Conservation (phyloP, 2,113 vertebrate species). For the Blennius ocellaris region DNA sequence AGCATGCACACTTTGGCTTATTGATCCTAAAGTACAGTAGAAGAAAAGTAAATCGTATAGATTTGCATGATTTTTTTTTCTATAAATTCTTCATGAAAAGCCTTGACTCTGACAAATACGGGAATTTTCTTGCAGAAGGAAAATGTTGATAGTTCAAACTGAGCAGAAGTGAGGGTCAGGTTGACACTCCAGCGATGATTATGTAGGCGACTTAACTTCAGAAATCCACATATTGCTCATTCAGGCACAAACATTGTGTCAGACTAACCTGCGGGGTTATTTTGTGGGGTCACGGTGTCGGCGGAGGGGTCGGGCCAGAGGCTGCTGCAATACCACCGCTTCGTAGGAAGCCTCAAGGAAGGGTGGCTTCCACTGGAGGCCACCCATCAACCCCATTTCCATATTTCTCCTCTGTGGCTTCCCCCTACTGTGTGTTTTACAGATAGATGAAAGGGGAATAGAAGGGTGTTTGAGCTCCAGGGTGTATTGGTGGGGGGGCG, state of each 20-base stretch:
- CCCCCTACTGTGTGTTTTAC: conserved; percentile 42
- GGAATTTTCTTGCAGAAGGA: too few relatives aligned
- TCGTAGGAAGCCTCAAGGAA: background rate
- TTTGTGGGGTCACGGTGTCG: background rate
- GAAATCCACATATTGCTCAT: background rate
- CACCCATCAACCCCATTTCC: conserved; percentile 35
- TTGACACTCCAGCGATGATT: background rate
- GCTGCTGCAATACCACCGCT: background rate
- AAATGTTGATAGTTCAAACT: background rate
- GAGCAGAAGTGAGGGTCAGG: background rate
- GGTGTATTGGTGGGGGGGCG: conserved; percentile 7
- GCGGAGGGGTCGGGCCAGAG: background rate
- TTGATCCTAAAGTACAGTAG: too few relatives aligned
- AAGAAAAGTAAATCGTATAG: too few relatives aligned
- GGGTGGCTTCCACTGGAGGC: background rate
- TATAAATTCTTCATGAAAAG: too few relatives aligned
- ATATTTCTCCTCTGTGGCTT: conserved; percentile 22
- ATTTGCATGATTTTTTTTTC: too few relatives aligned
- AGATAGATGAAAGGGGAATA: conserved; percentile 28
- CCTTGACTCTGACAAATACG: too few relatives aligned
- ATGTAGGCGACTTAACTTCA: background rate
- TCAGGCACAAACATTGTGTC: background rate
- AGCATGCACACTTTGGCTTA: too few relatives aligned
- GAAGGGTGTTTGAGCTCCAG: conserved; percentile 1
- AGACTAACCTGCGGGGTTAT: background rate